Evolutionary conservation across 2,888 invertebrate species (phyloP).

Genomic region (Synergus japonicus): DNA sequence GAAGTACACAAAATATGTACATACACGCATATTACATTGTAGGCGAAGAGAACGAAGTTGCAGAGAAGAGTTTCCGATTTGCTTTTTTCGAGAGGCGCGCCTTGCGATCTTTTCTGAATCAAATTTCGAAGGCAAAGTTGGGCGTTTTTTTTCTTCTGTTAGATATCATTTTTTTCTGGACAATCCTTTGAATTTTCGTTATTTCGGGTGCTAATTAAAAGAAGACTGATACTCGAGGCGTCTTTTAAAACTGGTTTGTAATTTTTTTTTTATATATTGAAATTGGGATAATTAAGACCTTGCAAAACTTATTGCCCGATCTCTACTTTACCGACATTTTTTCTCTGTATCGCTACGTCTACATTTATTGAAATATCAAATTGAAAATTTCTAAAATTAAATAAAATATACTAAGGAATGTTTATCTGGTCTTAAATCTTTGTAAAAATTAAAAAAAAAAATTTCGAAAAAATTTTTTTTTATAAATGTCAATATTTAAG

Average conservation of each 20-base stretch:
- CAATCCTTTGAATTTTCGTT: not conserved
- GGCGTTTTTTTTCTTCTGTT: not conserved
- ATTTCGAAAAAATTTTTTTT: no score
- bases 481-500: no score
- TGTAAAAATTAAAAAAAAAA: no score
- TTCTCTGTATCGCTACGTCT: no score
- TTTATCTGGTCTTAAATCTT: no score
- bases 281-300: not conserved
- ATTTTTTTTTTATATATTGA: not conserved
- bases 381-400: no score
- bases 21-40: slow-evolving; percentile 26
- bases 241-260: not conserved
- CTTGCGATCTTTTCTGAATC: not conserved
- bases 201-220: slow-evolving; percentile 8
- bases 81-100: slow-evolving; percentile 16
- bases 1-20: slow-evolving; percentile 30
- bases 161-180: not conserved
- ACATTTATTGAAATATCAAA: no score
- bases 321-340: no score
- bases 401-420: no score
- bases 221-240: not conserved
- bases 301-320: no score
- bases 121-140: slow-evolving; percentile 6
- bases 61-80: slow-evolving; percentile 34
- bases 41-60: slow-evolving; percentile 19